These are phyloP conservation scores for Furcula furcula DNA, from an alignment of 2,888 invertebrate species.

Conservation along the genomic window DNA sequence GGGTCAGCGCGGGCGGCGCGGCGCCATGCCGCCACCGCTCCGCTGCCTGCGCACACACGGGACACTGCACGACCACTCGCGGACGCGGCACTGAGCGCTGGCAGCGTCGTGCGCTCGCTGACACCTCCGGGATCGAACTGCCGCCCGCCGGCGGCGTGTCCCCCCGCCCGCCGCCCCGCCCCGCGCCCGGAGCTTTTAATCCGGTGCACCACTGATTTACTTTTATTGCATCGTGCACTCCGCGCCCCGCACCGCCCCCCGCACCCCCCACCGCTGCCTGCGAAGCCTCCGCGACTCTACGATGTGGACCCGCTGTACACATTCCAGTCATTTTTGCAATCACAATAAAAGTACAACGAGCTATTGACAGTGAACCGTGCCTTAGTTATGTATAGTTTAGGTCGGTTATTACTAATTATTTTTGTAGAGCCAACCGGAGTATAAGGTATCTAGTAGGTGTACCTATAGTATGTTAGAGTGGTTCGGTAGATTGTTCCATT, in stretches of 20 bases:
- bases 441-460: too few relatives aligned
- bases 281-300: too few relatives aligned
- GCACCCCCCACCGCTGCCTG: too few relatives aligned
- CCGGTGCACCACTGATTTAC: constrained; percentile 49
- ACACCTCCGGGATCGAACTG: constrained; percentile 53
- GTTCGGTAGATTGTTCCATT: neutral
- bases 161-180: constrained; percentile 24
- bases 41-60: constrained; percentile 27
- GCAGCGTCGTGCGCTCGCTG: constrained; percentile 49
- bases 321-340: too few relatives aligned
- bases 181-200: constrained; percentile 41
- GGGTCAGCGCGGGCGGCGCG: constrained; percentile 57
- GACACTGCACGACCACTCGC: constrained; percentile 15
- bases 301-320: too few relatives aligned
- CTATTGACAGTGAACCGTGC: too few relatives aligned
- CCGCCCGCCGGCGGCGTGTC: constrained; percentile 43
- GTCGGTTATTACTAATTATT: too few relatives aligned
- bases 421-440: too few relatives aligned
- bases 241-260: constrained; percentile 10
- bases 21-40: constrained; percentile 47
- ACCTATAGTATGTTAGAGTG: too few relatives aligned
- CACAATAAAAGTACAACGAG: too few relatives aligned
- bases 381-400: too few relatives aligned
- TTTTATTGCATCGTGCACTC: constrained; percentile 45
- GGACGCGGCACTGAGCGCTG: constrained; percentile 7